A percentile compares a stretch with the other conserved stretches of the same genome.
These are phyloP conservation scores for Microplitis manilae DNA, from an alignment of 2,888 invertebrate species.

Conservation along the genomic window DNA sequence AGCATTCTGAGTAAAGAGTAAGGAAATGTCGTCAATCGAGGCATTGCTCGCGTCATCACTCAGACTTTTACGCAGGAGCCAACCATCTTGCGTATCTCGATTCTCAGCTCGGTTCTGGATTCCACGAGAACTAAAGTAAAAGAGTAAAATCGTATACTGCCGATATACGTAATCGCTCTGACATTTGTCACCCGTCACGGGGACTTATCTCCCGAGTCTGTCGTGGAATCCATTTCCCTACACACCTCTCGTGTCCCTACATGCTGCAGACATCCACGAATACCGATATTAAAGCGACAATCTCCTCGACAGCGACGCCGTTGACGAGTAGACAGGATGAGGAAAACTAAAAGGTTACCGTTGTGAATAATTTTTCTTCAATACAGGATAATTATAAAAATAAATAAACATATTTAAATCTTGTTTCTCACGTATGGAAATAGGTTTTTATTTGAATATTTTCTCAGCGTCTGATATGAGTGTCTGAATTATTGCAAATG, in stretches of 20 bases:
- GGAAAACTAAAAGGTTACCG: conserved; percentile 44
- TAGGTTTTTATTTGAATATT: background rate
- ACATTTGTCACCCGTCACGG: conserved; percentile 55
- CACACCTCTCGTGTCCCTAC: conserved; percentile 29
- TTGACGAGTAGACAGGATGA: conserved; percentile 16
- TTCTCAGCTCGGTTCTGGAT: background rate
- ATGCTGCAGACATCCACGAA: conserved; percentile 11
- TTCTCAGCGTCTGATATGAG: background rate
- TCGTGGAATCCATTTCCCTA: conserved; percentile 36
- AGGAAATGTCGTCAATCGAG: background rate
- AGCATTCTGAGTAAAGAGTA: background rate
- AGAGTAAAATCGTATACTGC: conserved; percentile 40
- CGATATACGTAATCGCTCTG: conserved; percentile 60
- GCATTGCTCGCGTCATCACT: background rate
- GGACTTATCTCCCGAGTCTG: conserved; percentile 38
- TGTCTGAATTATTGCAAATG: background rate
- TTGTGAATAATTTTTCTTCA: conserved; percentile 32
- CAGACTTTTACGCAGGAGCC: background rate
- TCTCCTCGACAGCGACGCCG: background rate
- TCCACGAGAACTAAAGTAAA: background rate
- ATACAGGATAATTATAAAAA: background rate
- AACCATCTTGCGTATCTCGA: background rate
- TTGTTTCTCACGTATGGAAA: background rate
- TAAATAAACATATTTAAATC: background rate
- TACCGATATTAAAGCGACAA: background rate